Evolutionary conservation across 2,888 invertebrate species (phyloP).

Genomic region (Diaprepes abbreviatus): DNA sequence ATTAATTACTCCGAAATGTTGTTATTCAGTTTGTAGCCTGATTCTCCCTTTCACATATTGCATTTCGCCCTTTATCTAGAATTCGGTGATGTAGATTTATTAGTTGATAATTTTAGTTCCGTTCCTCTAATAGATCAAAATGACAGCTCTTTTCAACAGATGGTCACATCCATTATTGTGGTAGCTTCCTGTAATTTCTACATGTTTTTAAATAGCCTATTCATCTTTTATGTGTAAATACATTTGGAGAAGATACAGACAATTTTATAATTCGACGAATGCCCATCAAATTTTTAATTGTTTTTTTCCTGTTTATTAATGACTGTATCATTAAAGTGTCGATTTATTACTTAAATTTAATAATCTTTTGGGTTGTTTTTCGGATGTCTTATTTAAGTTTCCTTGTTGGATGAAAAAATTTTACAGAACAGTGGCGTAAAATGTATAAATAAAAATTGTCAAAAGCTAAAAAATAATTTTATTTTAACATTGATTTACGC

Average conservation of each 20-base stretch:
- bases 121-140: constrained; percentile 31
- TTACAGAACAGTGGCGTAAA: too few relatives aligned
- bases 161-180: constrained; percentile 19
- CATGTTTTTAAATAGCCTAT: constrained; percentile 11
- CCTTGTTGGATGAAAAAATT: too few relatives aligned
- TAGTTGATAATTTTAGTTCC: constrained; percentile 28
- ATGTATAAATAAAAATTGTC: too few relatives aligned
- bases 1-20: not conserved
- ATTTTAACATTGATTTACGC: too few relatives aligned
- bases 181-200: constrained; percentile 30
- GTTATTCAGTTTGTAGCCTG: not conserved
- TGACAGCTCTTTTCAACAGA: constrained; percentile 35
- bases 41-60: not conserved
- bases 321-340: too few relatives aligned
- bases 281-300: not conserved
- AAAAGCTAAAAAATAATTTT: too few relatives aligned
- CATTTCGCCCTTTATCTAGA: not conserved
- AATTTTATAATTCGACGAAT: not conserved
- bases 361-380: too few relatives aligned
- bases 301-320: not conserved
- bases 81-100: constrained; percentile 27
- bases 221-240: constrained; percentile 4
- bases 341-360: too few relatives aligned
- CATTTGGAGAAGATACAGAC: not conserved
- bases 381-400: too few relatives aligned